Evolutionary conservation across 2,888 invertebrate species (phyloP), one percentile per base, ranked within the genome.

Genomic region (Scaptomyza flava): DNA sequence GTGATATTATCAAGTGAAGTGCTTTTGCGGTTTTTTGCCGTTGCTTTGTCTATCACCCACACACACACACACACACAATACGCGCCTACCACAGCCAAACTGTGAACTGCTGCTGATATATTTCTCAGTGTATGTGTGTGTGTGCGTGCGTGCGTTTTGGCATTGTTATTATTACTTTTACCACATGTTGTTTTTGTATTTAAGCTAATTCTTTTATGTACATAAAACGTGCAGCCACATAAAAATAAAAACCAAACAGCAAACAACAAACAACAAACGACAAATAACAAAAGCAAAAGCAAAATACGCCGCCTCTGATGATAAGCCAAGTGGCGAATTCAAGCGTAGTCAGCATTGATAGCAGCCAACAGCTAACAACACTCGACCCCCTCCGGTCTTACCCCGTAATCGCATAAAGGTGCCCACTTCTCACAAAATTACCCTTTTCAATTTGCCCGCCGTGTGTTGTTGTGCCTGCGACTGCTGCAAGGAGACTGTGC

Each of bases 381-480:
- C 43, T 33, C 23, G n/a, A 12, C 46, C 17, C 50, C 17, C 17
- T 3, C 9, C 36, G 17, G 9, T 17, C 17, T 9, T 50, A 56
- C 42, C 27, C 57, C 47, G 72, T 66, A 58, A 58, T 66, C 61
- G 68, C 63, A 76, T 76, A 79, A 84, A 85, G 87, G 85, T 82
- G 81, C 81, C 81, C 84, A 80, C 89, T 87, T 89, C 86, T 86
- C 89, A 89, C 89, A 84, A 88, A 88, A 88, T 88, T 89, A 88
- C 89, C 88, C 88, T 86, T 88, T 88, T 88, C 88, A 88, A 89
- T 88, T 89, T 88, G 79, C 82, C 67, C 67, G 57, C 72, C 68
- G 41, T 62, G 54, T 43, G 62, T 11, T 42, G 50, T 34, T 41
- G 9, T 41, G 41, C 17, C 17, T 17, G 17, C 17, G 12, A 2